phyloP scores from a whole-genome alignment of 2,797 vertebrate genomes.

The Poeciliopsis paucimaculata region DNA sequence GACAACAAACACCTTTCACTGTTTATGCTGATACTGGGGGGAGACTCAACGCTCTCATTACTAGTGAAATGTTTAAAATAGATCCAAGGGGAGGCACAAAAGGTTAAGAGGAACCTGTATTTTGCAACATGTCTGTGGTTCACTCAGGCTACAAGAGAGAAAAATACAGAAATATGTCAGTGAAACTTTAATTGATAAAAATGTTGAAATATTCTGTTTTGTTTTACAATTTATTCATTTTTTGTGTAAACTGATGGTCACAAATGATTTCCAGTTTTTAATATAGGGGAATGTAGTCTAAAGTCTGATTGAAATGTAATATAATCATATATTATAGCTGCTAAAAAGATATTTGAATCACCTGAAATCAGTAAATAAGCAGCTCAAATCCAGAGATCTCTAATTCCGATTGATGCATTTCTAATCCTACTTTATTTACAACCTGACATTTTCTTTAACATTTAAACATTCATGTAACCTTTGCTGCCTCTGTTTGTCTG shows the following conservation, averaged over 20 bases:
- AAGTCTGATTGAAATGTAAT: background rate
- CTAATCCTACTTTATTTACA: background rate
- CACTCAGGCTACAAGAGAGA: background rate
- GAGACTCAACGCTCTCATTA: background rate
- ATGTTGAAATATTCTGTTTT: background rate
- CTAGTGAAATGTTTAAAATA: background rate
- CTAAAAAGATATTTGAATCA: background rate
- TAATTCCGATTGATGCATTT: background rate
- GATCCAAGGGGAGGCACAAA: background rate
- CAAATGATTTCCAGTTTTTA: background rate
- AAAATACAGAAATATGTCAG: background rate
- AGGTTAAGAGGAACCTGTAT: background rate
- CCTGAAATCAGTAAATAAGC: background rate
- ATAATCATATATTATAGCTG: background rate
- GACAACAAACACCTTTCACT: conserved; percentile 1
- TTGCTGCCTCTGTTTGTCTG: background rate
- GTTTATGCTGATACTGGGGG: background rate
- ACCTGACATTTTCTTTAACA: background rate
- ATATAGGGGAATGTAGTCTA: background rate
- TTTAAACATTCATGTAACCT: background rate
- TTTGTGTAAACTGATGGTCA: background rate
- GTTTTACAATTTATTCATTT: background rate
- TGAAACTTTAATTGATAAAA: background rate
- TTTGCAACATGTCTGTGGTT: background rate
- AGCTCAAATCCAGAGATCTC: background rate